phyloP scores from a whole-genome alignment of 2,113 vertebrate genomes.

The Actinemys pallida region DNA sequence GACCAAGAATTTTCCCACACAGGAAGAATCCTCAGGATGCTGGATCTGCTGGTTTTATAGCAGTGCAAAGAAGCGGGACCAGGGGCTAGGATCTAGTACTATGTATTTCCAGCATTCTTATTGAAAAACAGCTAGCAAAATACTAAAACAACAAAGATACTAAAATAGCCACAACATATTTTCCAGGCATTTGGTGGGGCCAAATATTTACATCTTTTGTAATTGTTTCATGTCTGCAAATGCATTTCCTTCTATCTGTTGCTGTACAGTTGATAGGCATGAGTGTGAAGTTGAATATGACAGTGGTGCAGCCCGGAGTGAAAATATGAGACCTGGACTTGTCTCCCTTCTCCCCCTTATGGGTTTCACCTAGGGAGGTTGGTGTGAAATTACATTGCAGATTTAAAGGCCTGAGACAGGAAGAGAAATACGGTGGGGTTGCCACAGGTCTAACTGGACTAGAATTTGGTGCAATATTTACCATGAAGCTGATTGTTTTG shows the following conservation, averaged over 20 bases:
- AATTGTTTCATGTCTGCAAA: background rate
- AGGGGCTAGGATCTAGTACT: fast-evolving
- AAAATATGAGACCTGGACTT: background rate
- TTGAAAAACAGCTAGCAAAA: background rate
- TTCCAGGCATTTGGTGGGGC: fast-evolving
- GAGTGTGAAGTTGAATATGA: background rate
- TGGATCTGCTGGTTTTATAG: background rate
- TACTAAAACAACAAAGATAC: background rate
- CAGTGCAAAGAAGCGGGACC: fast-evolving
- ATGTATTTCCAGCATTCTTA: background rate
- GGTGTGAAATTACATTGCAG: background rate
- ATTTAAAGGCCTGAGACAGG: background rate
- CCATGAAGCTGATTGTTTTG: background rate
- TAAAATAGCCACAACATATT: background rate
- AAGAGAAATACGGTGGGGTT: background rate
- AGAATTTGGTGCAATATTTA: background rate
- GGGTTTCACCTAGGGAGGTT: background rate
- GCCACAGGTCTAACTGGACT: background rate
- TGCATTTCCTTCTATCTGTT: background rate
- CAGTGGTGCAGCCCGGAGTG: background rate
- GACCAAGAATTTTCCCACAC: fast-evolving
- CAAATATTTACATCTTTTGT: background rate
- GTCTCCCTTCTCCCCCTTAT: background rate
- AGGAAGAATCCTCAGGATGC: background rate
- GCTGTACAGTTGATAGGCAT: fast-evolving